A percentile compares a stretch with the other conserved stretches of the same genome.
Evolutionary conservation across 2,797 vertebrate species (phyloP).

Genomic region (Ctenopoma multispine): DNA sequence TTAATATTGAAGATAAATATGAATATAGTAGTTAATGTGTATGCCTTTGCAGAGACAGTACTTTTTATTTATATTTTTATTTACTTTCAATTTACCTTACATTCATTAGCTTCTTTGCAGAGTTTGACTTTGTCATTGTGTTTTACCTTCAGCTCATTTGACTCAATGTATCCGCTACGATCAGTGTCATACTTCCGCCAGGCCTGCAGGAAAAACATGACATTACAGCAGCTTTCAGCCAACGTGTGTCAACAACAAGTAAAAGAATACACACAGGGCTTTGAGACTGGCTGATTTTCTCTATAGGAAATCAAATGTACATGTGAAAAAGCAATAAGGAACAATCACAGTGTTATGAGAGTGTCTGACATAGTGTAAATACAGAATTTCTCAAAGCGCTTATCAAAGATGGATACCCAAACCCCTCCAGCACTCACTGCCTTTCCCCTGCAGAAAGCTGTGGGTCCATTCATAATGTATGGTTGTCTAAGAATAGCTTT

Average conservation of each 20-base stretch:
- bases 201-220: slow-evolving; percentile 80
- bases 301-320: neutral
- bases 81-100: neutral
- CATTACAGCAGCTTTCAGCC: slow-evolving; percentile 16
- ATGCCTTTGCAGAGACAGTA: neutral
- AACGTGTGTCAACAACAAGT: neutral
- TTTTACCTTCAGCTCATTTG: slow-evolving; percentile 96
- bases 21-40: neutral
- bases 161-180: slow-evolving; percentile 97
- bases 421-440: slow-evolving; percentile 57
- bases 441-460: slow-evolving; percentile 64
- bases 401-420: slow-evolving; percentile 74
- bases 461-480: slow-evolving; percentile 83
- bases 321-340: neutral
- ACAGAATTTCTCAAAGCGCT: slow-evolving; percentile 61
- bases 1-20: neutral
- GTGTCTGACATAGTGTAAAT: slow-evolving; percentile 50
- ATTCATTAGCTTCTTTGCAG: neutral
- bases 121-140: neutral
- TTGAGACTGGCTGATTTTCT: neutral
- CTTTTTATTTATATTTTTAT: too few species aligned
- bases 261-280: neutral
- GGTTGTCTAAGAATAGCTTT: slow-evolving; percentile 79
- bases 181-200: slow-evolving; percentile 96
- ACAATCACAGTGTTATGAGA: neutral